phyloP scores from a whole-genome alignment of 2,888 invertebrate species.

The Orchesella flavescens region DNA sequence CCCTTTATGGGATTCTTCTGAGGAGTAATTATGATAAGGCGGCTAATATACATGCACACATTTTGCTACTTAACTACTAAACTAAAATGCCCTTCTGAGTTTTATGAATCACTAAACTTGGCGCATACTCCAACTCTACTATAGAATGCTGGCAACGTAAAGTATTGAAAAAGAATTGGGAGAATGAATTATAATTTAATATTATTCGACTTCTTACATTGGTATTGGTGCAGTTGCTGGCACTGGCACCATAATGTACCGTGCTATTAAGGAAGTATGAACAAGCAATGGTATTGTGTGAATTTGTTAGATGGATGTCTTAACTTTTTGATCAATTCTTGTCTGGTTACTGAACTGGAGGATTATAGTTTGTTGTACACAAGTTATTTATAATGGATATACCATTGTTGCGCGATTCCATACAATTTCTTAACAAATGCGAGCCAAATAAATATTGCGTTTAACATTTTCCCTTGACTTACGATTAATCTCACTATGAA shows the following conservation, averaged over 20 bases:
- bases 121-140: too few species aligned
- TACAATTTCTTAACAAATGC: too few species aligned
- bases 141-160: too few species aligned
- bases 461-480: background rate
- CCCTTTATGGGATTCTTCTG: background rate
- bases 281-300: constrained; percentile 25
- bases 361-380: constrained; percentile 2
- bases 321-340: constrained; percentile 1
- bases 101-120: too few species aligned
- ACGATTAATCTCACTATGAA: too few species aligned
- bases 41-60: too few species aligned
- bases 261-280: constrained; percentile 28
- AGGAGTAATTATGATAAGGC: constrained; percentile 28
- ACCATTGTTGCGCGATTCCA: background rate
- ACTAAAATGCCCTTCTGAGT: too few species aligned
- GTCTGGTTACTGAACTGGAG: background rate
- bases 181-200: background rate
- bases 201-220: background rate
- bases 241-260: background rate
- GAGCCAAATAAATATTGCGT: too few species aligned
- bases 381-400: constrained; percentile 6
- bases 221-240: too few species aligned
- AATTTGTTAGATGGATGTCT: constrained; percentile 27
- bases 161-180: too few species aligned
- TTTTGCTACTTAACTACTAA: too few species aligned